These are phyloP conservation scores for Neelides sp. DNA, from an alignment of 1,140 invertebrate genomes.

Conservation along the genomic window DNA sequence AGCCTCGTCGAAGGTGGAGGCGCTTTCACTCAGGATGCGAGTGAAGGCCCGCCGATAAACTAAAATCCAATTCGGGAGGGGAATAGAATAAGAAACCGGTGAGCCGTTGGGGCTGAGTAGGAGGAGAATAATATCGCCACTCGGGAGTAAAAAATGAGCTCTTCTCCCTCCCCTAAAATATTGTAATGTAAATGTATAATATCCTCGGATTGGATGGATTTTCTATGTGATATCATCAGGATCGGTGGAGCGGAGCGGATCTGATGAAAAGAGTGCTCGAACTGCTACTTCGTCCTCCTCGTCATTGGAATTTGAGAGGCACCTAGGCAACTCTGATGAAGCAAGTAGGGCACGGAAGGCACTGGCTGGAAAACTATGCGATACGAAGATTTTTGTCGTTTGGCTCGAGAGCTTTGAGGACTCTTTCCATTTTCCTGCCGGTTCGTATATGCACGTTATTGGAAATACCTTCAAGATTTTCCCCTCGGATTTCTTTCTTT, in stretches of 20 bases:
- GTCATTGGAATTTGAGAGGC: slow-evolving; percentile 10
- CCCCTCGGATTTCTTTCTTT: no score
- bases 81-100: no score
- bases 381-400: slow-evolving; percentile 76
- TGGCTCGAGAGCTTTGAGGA: slow-evolving; percentile 95
- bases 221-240: neutral
- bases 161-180: no score
- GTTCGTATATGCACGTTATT: no score
- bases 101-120: no score
- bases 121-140: no score
- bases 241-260: slow-evolving; percentile 6
- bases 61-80: no score
- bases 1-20: no score
- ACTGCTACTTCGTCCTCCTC: neutral
- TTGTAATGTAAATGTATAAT: neutral
- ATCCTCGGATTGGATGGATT: neutral
- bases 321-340: slow-evolving; percentile 4
- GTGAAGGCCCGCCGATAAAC: no score
- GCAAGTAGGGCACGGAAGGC: slow-evolving; percentile 11
- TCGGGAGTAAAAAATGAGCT: no score
- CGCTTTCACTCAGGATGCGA: no score
- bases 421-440: slow-evolving; percentile 70
- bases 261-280: slow-evolving; percentile 1
- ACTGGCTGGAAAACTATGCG: slow-evolving; percentile 31
- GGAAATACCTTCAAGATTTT: no score